phyloP scores from a whole-genome alignment of 2,888 invertebrate species.

The Mermis nigrescens region DNA sequence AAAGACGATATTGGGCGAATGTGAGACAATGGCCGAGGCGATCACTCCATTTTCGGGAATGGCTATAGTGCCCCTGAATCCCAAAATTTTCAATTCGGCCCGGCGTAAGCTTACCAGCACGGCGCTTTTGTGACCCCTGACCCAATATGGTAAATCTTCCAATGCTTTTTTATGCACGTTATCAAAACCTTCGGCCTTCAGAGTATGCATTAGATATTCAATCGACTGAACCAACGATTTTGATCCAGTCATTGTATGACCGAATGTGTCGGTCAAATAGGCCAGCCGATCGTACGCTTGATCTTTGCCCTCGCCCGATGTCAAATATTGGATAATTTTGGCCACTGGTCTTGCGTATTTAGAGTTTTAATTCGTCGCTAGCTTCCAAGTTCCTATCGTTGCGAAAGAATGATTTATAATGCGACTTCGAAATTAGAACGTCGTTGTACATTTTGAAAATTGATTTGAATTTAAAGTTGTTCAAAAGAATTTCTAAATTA shows the following conservation, averaged over 20 bases:
- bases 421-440: too few relatives aligned
- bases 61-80: constrained; percentile 30
- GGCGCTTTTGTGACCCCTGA: constrained; percentile 29
- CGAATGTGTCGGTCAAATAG: constrained; percentile 25
- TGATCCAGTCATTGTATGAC: constrained; percentile 24
- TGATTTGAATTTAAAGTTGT: too few relatives aligned
- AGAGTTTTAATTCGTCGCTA: too few relatives aligned
- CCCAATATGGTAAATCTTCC: constrained; percentile 20
- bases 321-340: not conserved
- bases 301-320: not conserved
- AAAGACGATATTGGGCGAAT: too few relatives aligned
- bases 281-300: not conserved
- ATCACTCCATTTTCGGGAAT: too few relatives aligned
- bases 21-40: too few relatives aligned
- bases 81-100: constrained; percentile 28
- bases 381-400: too few relatives aligned
- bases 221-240: constrained; percentile 30
- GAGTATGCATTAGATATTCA: constrained; percentile 16
- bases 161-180: constrained; percentile 52
- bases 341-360: too few relatives aligned
- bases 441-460: too few relatives aligned
- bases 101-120: constrained; percentile 27
- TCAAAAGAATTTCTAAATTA: too few relatives aligned
- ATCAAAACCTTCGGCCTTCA: constrained; percentile 20
- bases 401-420: too few relatives aligned